Evolutionary conservation across 2,888 invertebrate species (phyloP).

Genomic region (Caenorhabditis virilis): DNA sequence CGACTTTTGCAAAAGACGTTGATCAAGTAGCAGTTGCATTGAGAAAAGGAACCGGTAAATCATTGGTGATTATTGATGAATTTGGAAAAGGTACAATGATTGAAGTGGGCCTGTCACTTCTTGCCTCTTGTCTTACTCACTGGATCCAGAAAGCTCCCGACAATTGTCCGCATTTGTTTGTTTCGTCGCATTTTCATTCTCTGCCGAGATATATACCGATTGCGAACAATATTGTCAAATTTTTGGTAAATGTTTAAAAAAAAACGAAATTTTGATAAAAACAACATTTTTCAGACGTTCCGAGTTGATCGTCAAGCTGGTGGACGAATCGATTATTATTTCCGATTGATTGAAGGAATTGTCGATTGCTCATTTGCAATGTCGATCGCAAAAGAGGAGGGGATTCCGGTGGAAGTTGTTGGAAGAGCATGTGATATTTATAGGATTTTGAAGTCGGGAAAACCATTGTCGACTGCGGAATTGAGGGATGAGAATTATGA

Average conservation of each 20-base stretch:
- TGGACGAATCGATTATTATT: conserved; percentile 28
- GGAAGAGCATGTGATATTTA: conserved; percentile 71
- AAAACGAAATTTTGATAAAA: neutral
- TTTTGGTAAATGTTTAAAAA: conserved; percentile 22
- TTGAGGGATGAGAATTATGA: too few species aligned
- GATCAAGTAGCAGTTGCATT: conserved; percentile 80
- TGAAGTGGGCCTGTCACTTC: conserved; percentile 79
- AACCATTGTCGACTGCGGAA: neutral
- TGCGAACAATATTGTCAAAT: conserved; percentile 23
- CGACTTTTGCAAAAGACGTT: conserved; percentile 84
- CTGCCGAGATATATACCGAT: conserved; percentile 68
- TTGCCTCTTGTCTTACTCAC: conserved; percentile 77
- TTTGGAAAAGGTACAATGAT: conserved; percentile 83
- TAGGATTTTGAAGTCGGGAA: conserved; percentile 11
- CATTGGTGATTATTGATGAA: conserved; percentile 84
- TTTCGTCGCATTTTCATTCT: conserved; percentile 81
- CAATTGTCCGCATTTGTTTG: conserved; percentile 78
- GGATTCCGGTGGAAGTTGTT: conserved; percentile 73
- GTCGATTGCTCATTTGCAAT: conserved; percentile 76
- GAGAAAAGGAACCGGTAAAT: conserved; percentile 75
- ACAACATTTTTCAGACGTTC: conserved; percentile 29
- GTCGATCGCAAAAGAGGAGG: conserved; percentile 75
- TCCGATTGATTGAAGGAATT: conserved; percentile 73
- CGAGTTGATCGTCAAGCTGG: conserved; percentile 30
- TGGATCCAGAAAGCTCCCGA: conserved; percentile 73